Evolutionary conservation across 2,113 vertebrate genomes (phyloP).

Genomic region (human (Homo sapiens)): GRCh38 chr13:112884501-112885000

Average conservation of each 20-base stretch:
- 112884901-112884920: not conserved
- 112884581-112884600: not conserved
- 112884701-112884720: not conserved
- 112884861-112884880: not conserved
- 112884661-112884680: not conserved
- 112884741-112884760: not conserved
- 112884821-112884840: not conserved
- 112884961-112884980: not conserved
- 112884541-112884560: slow-evolving; percentile 50
- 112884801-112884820: not conserved
- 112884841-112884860: not conserved
- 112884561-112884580: slow-evolving; percentile 15
- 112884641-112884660: not conserved
- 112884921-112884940: not conserved
- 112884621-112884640: slow-evolving; percentile 15
- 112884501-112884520: not conserved
- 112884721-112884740: not conserved
- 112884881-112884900: not conserved
- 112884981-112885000: not conserved
- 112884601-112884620: slow-evolving; percentile 29
- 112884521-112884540: not conserved
- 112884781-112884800: not conserved
- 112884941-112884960: not conserved
- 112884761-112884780: not conserved
- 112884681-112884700: not conserved